Evolutionary conservation across 2,113 vertebrate genomes (phyloP), one percentile per base, ranked within the genome.

Genomic region (Aleadryas rufinucha): DNA sequence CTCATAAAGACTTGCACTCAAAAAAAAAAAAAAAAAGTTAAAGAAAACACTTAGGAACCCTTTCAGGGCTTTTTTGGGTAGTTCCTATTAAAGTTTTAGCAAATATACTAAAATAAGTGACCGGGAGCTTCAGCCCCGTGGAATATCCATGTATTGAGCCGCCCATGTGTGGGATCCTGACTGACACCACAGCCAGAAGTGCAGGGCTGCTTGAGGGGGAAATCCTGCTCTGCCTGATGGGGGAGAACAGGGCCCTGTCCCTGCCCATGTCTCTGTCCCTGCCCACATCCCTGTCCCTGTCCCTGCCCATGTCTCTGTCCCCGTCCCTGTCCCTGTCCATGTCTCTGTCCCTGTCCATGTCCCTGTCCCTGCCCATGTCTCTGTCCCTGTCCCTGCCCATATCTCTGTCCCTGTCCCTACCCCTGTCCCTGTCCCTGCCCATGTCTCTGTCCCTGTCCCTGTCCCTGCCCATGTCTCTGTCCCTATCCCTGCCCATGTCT

Each of bases 121-220:
- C 27, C 0, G 3, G 14, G 52, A 60, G 37, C 31, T 54, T 69
- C 27, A 30, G 6, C 11, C 20, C 22, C 6, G 1, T 6, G 9
- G 41, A 18, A 47, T 14, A 35, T 10, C 15, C 64, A 45, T 4
- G n/a, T 17, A 8, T 6, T 10, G 60, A 61, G 28, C 26, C 63
- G 56, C 10, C 10, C 28, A 24, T 13, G 16, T 2, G 35, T 10
- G 17, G 28, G 26, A 8, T 18, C 13, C 10, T 35, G n/a, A 26
- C 21, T 57, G 50, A 42, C 37, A 31, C 3, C 11, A 8, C 59
- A 37, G 49, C 20, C 3, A 31, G 13, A 41, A n/a, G n/a, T 1
- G 16, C 42, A 27, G 54, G 28, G 59, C 10, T 87, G 5, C 37
- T 12, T 2, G 13, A 14, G 45, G 52, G 42, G 65, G 17, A 37